These are phyloP conservation scores for Wiebesia pumilae DNA, from an alignment of 1,140 invertebrate genomes.

Conservation along the genomic window DNA sequence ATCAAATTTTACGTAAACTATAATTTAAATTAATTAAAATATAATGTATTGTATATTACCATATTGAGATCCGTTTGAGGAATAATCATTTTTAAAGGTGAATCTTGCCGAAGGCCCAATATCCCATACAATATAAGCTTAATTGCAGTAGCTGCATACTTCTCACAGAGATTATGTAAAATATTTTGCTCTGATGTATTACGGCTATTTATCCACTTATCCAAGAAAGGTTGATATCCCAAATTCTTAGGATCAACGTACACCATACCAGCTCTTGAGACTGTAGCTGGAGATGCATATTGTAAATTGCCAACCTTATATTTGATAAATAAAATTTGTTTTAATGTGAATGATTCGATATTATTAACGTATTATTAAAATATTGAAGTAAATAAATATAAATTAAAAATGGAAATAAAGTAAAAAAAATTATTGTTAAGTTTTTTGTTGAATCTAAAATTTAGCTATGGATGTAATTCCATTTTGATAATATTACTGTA, in stretches of 20 bases:
- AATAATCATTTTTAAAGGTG: constrained; percentile 86
- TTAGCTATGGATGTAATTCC: too few species aligned
- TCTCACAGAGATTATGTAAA: constrained; percentile 80
- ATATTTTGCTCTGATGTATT: constrained; percentile 75
- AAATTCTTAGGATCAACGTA: constrained; percentile 94
- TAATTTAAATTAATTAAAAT: too few species aligned
- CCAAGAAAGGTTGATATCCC: constrained; percentile 89
- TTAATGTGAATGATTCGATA: not conserved
- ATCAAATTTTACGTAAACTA: too few species aligned
- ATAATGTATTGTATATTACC: constrained; percentile 73
- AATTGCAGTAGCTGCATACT: constrained; percentile 83
- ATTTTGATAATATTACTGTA: too few species aligned
- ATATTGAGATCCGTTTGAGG: constrained; percentile 90
- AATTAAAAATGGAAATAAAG: too few species aligned
- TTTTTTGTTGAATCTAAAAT: too few species aligned
- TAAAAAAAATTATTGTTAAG: too few species aligned
- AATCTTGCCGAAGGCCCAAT: constrained; percentile 82
- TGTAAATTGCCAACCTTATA: constrained; percentile 86
- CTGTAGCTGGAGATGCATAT: constrained; percentile 93
- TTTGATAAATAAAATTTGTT: not conserved
- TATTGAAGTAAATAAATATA: not conserved
- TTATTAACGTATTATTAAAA: not conserved
- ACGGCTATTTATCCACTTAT: constrained; percentile 79
- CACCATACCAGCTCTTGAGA: constrained; percentile 94
- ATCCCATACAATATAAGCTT: constrained; percentile 86